Evolutionary conservation across 2,797 vertebrate genomes (phyloP).

Genomic region (Poecilia gillii): DNA sequence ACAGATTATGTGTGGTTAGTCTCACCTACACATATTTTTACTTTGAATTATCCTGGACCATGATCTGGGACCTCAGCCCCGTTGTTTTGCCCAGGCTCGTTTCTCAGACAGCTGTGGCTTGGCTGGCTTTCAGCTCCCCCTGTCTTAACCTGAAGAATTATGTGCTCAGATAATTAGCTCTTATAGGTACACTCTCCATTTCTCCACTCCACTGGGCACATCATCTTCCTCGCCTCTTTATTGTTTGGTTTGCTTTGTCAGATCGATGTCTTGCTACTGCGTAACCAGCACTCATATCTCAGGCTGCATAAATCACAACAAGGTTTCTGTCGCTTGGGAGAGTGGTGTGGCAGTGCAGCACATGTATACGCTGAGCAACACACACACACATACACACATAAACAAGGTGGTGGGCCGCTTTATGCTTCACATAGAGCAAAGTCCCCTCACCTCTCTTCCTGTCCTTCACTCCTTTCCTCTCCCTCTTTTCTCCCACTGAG

Average conservation of each 20-base stretch:
- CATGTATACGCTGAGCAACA: constrained; percentile 31
- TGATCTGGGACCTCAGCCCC: constrained; percentile 57
- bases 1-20: constrained; percentile 29
- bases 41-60: constrained; percentile 56
- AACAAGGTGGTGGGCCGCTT: constrained; percentile 72
- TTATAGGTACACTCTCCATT: constrained; percentile 87
- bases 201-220: constrained; percentile 87
- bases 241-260: constrained; percentile 88
- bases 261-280: constrained; percentile 87
- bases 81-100: constrained; percentile 59
- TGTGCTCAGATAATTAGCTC: constrained; percentile 86
- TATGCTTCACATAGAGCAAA: constrained; percentile 68
- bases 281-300: constrained; percentile 86
- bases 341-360: constrained; percentile 68
- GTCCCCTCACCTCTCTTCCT: constrained; percentile 53
- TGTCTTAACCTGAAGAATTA: constrained; percentile 88
- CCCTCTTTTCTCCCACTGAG: constrained; percentile 56
- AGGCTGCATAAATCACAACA: constrained; percentile 86
- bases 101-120: constrained; percentile 67
- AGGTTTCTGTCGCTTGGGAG: constrained; percentile 83
- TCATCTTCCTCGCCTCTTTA: constrained; percentile 87
- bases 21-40: constrained; percentile 39
- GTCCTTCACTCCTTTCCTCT: constrained; percentile 23
- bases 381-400: constrained; percentile 28
- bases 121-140: constrained; percentile 71